Evolutionary conservation across 2,797 vertebrate genomes (phyloP).

Genomic region (Chiloscyllium punctatum): DNA sequence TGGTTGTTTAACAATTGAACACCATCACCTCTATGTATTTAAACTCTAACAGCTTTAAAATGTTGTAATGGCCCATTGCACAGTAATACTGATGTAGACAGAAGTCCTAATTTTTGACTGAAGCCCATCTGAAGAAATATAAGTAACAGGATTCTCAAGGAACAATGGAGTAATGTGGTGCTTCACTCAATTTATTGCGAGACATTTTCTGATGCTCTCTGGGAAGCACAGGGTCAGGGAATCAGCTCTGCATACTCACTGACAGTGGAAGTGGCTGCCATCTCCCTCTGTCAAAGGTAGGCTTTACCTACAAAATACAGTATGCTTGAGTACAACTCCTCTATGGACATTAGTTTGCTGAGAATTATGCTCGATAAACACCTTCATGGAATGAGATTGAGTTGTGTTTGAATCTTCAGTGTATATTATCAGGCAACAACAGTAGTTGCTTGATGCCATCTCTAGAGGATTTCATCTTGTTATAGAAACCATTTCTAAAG

Average conservation of each 20-base stretch:
- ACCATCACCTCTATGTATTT: neutral
- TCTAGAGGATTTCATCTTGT: neutral
- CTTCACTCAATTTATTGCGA: neutral
- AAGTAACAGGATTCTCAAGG: neutral
- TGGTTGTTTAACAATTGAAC: neutral
- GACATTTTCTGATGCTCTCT: neutral
- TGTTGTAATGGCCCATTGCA: neutral
- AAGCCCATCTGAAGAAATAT: neutral
- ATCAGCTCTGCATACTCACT: neutral
- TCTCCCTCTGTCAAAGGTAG: neutral
- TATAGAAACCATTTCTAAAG: constrained; percentile 19
- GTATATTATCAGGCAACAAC: neutral
- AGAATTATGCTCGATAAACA: neutral
- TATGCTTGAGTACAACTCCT: neutral
- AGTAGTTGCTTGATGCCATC: neutral
- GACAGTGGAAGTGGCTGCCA: neutral
- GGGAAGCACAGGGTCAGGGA: neutral
- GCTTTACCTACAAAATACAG: too few species aligned
- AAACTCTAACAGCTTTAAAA: neutral
- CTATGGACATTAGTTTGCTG: too few species aligned
- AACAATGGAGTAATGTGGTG: neutral
- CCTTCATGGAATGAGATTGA: neutral
- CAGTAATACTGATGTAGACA: neutral
- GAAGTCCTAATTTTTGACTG: neutral
- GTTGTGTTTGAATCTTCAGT: neutral